These are phyloP conservation scores for Lamellibrachia satsuma DNA, from an alignment of 2,888 invertebrate species.

Conservation along the genomic window DNA sequence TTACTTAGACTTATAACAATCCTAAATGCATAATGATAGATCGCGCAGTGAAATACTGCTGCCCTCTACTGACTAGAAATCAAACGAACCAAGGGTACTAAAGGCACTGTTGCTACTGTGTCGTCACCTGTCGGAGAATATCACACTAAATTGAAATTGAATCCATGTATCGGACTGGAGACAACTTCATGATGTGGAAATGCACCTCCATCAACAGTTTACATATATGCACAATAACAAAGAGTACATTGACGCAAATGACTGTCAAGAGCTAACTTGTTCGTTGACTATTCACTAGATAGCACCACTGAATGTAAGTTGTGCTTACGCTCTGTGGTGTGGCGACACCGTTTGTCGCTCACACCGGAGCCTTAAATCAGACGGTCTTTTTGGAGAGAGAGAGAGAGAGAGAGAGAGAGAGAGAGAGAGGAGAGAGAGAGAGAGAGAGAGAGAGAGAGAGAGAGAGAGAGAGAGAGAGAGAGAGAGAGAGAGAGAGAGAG, in stretches of 20 bases:
- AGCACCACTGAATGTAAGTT: neutral
- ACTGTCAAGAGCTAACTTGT: neutral
- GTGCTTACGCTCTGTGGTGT: no score
- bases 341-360: no score
- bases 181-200: neutral
- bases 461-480: no score
- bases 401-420: no score
- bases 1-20: neutral
- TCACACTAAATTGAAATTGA: neutral
- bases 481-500: no score
- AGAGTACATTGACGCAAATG: neutral
- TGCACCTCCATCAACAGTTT: neutral
- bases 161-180: neutral
- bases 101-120: neutral
- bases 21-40: no score
- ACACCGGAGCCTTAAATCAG: no score
- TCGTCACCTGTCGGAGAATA: neutral
- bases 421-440: no score
- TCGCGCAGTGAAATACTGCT: neutral
- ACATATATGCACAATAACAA: neutral
- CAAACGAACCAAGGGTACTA: neutral
- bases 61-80: neutral
- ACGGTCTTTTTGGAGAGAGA: no score
- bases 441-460: no score
- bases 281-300: neutral